Conservation (phyloP, 2,797 vertebrate species). For the Crocodylus rhombifer region DNA sequence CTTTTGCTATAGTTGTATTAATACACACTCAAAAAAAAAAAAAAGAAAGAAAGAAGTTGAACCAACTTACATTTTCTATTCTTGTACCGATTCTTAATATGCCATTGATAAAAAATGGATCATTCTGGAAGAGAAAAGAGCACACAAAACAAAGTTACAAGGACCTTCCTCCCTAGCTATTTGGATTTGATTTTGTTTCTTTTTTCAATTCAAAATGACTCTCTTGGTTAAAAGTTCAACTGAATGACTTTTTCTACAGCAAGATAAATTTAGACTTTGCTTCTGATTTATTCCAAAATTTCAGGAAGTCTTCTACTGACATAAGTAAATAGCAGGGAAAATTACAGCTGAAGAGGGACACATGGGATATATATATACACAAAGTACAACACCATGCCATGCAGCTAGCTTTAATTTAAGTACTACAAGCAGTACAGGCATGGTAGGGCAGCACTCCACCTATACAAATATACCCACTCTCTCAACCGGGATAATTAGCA, state of each 20-base stretch:
- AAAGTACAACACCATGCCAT: no score
- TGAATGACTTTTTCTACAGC: not conserved
- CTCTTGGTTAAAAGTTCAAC: not conserved
- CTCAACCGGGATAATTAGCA: no score
- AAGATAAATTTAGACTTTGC: not conserved
- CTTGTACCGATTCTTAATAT: conserved; percentile 79
- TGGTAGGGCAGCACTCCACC: no score
- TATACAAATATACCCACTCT: no score
- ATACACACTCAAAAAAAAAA: not conserved
- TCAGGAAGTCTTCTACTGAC: not conserved
- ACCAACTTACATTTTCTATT: conserved; percentile 79
- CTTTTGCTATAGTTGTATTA: not conserved
- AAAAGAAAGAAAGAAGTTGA: not conserved
- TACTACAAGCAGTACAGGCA: no score
- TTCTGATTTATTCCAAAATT: not conserved
- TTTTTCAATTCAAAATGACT: not conserved
- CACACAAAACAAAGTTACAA: not conserved
- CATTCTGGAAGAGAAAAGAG: conserved; percentile 66
- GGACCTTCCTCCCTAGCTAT: not conserved
- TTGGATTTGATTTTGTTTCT: not conserved
- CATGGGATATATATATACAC: no score
- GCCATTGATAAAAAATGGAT: conserved; percentile 72
- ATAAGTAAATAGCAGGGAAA: no score
- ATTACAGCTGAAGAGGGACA: no score
- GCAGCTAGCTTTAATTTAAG: no score